Evolutionary conservation across 1,140 invertebrate genomes (phyloP).

Genomic region (Teleopsis dalmanni): DNA sequence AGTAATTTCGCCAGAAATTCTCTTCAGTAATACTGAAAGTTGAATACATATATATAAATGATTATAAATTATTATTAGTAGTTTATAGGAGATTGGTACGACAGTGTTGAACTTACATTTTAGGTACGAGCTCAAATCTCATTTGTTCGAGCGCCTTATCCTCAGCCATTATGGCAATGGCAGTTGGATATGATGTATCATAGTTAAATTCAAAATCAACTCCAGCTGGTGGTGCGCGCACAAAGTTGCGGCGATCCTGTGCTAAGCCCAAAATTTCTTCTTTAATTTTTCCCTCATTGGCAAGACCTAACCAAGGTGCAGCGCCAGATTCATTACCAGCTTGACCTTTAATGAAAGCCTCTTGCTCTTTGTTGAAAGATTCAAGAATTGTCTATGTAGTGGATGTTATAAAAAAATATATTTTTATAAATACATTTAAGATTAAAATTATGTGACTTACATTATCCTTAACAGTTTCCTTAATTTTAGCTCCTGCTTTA

Average conservation of each 20-base stretch:
- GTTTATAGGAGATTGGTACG: not conserved
- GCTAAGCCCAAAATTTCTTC: constrained; percentile 91
- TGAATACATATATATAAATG: not conserved
- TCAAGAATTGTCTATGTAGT: constrained; percentile 87
- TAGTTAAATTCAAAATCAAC: constrained; percentile 95
- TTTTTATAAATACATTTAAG: too few relatives aligned
- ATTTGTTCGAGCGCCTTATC: constrained; percentile 94
- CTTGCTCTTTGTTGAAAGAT: constrained; percentile 94
- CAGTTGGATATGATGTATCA: constrained; percentile 81
- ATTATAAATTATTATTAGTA: not conserved
- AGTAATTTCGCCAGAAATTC: constrained; percentile 99
- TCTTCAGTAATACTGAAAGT: constrained; percentile 87
- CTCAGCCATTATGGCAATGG: constrained; percentile 86
- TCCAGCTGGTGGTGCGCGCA: constrained; percentile 89
- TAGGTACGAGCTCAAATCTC: constrained; percentile 98
- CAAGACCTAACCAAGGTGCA: constrained; percentile 85
- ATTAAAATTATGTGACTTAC: constrained; percentile 59
- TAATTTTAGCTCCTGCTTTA: constrained; percentile 87
- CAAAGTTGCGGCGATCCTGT: constrained; percentile 95
- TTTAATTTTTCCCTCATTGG: constrained; percentile 83
- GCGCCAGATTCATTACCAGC: constrained; percentile 67
- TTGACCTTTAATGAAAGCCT: constrained; percentile 86
- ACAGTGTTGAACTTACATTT: constrained; percentile 64
- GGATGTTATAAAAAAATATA: too few relatives aligned
- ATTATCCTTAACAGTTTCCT: constrained; percentile 92